A percentile compares a stretch with the other conserved stretches of the same genome.
These are phyloP conservation scores for Drosophila elegans DNA, from an alignment of 1,140 invertebrate species.

Conservation along the genomic window DNA sequence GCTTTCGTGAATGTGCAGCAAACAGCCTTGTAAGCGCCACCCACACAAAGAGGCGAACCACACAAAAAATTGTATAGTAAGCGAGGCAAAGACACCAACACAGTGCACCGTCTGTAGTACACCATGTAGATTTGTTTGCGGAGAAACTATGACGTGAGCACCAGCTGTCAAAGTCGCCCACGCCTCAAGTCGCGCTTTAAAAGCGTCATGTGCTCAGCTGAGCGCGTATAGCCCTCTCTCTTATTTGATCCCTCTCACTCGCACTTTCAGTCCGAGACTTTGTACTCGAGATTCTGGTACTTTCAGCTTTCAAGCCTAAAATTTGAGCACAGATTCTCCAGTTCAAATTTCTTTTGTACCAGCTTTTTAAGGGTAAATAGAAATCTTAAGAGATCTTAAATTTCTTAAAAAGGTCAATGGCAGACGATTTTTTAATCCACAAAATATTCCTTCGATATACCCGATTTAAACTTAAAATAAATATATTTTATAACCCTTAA, in stretches of 20 bases:
- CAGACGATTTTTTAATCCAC: background rate
- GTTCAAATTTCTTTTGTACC: background rate
- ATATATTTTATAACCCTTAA: too few relatives aligned
- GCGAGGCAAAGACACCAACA: constrained; percentile 37
- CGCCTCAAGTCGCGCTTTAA: constrained; percentile 66
- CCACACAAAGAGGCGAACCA: constrained; percentile 67
- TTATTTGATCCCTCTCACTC: constrained; percentile 4
- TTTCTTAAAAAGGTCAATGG: too few relatives aligned
- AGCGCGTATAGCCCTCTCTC: constrained; percentile 31
- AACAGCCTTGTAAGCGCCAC: constrained; percentile 73
- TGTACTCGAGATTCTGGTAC: constrained; percentile 31
- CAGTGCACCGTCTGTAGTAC: constrained; percentile 3
- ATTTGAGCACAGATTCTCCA: background rate
- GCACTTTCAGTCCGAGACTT: constrained; percentile 16
- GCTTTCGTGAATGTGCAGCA: constrained; percentile 68
- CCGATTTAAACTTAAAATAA: too few relatives aligned
- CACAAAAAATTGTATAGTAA: constrained; percentile 69
- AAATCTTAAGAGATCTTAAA: too few relatives aligned
- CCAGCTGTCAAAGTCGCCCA: constrained; percentile 43
- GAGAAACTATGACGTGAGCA: constrained; percentile 64
- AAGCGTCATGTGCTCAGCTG: constrained; percentile 73
- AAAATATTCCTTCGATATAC: too few relatives aligned
- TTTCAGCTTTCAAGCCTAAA: background rate
- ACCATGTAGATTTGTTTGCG: background rate
- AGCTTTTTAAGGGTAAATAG: background rate